Base-by-base conservation (phyloP, 2,113 vertebrate species). In the Microcebus griseorufus region DNA sequence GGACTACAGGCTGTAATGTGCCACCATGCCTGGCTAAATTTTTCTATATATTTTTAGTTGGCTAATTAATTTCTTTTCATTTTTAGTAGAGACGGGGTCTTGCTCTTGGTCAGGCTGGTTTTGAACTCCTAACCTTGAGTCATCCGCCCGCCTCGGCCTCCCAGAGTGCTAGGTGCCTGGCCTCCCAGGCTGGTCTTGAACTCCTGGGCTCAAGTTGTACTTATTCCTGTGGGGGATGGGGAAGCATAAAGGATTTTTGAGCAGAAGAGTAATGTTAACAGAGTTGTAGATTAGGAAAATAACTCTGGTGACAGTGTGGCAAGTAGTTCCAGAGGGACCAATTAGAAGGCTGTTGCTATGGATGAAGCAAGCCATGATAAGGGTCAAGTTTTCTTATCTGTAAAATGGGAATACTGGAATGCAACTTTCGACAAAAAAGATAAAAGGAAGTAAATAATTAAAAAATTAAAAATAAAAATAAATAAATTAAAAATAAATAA, bases 311-410 rank as follows among this genome's bases (percentile, higher is more conserved):
- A 82, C 18, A 42, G 29, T 79, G 11, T 69, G 39, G 45, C 34
- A 70, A 53, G 69, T 73, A 37, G 45, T 67, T 91, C 93, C 10
- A 76, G 37, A 76, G 58, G 42, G 45, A 80, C 70, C 65, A 88
- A 0, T 25, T 89, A n/a, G 67, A 84, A 97, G n/a, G 32, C 34
- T 69, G 5, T 80, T 92, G 55, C 27, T 88, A 7, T 76, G 39
- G 48, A 60, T 62, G 39, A 95, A 95, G 34, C 16, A 78, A 51
- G 32, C 67, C 51, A 32, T 34, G 55, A 86, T 67, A 82, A 81
- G 78, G 53, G 45, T 48, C 87, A 27, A 51, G 51, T 94, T 94
- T 85, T 90, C 76, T 88, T 76, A 73, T 84, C 65, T 88, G 9
- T 81, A 34, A 80, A 83, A 70, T 76, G 20, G 22, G 53, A 79